Base-by-base conservation (phyloP, 37 sponge, comb jelly and placozoan species). In the Aphrocallistes beatrix region DNA sequence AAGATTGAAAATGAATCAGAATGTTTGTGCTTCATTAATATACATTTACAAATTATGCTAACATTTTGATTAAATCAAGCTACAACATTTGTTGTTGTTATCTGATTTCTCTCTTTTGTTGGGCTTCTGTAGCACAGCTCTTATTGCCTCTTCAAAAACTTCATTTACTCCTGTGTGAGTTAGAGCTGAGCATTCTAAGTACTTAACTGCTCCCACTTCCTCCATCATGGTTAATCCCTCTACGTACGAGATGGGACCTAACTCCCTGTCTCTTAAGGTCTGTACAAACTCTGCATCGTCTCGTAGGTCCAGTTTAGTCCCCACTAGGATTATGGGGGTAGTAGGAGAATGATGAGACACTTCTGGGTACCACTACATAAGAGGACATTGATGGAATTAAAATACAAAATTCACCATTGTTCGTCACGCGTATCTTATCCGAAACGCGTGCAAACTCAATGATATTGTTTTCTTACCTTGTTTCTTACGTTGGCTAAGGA, bases 61-160 rank as follows among this genome's bases (percentile, higher is more conserved):
- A n/a, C n/a, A n/a, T n/a, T n/a, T n/a, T n/a, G n/a, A n/a, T n/a
- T n/a, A n/a, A n/a, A n/a, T n/a, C n/a, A n/a, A n/a, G n/a, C n/a
- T n/a, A n/a, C n/a, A n/a, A n/a, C n/a, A n/a, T n/a, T n/a, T n/a
- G n/a, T n/a, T n/a, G n/a, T n/a, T n/a, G n/a, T n/a, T n/a, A n/a
- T n/a, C n/a, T n/a, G n/a, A n/a, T n/a, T n/a, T n/a, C n/a, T n/a
- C n/a, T n/a, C n/a, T n/a, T n/a, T n/a, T n/a, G n/a, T n/a, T n/a
- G n/a, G n/a, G n/a, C n/a, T n/a, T n/a, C n/a, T 88, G 51, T 30
- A 91, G 88, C 30, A 93, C 94, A 32, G 94, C 91, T 85, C 91
- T 51, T 0, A 93, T 93, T 0, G 94, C 94, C 82, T 93, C 94
- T 82, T 93, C 94, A 87, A 93, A 91, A 17, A 93, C 94, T 1